Evolutionary conservation across 92 coral and sea anemone species (phyloP).

Genomic region (Pocillopora grandis): DNA sequence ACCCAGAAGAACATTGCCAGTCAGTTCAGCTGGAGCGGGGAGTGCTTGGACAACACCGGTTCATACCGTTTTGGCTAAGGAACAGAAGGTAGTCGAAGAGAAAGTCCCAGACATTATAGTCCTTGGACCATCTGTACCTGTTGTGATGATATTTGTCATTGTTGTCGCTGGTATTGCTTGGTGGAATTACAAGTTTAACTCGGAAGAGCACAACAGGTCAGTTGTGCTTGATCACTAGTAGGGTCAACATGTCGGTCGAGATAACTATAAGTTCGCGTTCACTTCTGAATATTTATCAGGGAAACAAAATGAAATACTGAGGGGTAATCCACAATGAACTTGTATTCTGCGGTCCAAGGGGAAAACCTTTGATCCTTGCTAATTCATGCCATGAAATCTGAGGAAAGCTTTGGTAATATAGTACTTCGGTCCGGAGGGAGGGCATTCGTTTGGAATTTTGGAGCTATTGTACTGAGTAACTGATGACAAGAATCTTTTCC

Average conservation of each 20-base stretch:
- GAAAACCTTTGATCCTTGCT: too few species aligned
- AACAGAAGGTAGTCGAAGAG: slow-evolving; percentile 51
- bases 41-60: slow-evolving; percentile 3
- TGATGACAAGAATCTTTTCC: too few species aligned
- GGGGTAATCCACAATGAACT: too few species aligned
- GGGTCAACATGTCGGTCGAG: too few species aligned
- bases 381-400: too few species aligned
- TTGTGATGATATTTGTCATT: slow-evolving; percentile 73
- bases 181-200: slow-evolving; percentile 75
- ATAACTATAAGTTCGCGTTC: neutral
- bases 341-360: too few species aligned
- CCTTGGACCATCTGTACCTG: slow-evolving; percentile 81
- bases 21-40: neutral
- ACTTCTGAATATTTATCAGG: neutral
- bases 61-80: slow-evolving; percentile 23
- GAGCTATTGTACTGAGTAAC: too few species aligned
- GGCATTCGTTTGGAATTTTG: too few species aligned
- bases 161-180: slow-evolving; percentile 85
- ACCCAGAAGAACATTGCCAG: slow-evolving; percentile 6
- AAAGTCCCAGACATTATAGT: slow-evolving; percentile 66
- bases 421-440: too few species aligned
- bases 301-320: neutral
- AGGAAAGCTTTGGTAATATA: too few species aligned
- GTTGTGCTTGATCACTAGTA: neutral
- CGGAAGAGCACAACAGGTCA: slow-evolving; percentile 77